Evolutionary conservation across 2,888 invertebrate species (phyloP).

Genomic region (Mactromeris polynyma): DNA sequence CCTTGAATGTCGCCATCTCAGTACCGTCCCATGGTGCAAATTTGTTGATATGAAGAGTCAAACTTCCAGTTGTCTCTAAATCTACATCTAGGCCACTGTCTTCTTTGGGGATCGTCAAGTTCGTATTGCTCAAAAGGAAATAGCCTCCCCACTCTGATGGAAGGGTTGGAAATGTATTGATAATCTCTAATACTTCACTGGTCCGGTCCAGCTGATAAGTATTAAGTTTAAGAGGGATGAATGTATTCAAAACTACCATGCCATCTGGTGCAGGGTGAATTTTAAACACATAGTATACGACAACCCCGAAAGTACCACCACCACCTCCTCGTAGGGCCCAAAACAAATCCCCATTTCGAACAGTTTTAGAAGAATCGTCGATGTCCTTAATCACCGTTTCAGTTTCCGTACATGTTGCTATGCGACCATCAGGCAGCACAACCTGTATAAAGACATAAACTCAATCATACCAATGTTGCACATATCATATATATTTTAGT

Average conservation of each 20-base stretch:
- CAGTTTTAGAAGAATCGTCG: constrained; percentile 18
- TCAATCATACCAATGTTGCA: too few species aligned
- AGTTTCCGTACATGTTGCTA: constrained; percentile 53
- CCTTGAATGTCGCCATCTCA: constrained; percentile 36
- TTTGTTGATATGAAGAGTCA: constrained; percentile 59
- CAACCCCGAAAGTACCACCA: constrained; percentile 70
- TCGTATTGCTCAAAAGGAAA: constrained; percentile 49
- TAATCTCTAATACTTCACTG: not conserved
- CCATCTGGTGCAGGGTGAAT: constrained; percentile 51
- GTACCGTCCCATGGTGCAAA: constrained; percentile 64
- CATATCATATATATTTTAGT: too few species aligned
- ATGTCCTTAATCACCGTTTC: constrained; percentile 25
- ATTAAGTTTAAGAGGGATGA: constrained; percentile 34
- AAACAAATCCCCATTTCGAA: constrained; percentile 63
- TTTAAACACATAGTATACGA: constrained; percentile 61
- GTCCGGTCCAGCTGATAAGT: constrained; percentile 5
- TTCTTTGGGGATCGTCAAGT: not conserved
- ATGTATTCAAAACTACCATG: constrained; percentile 44
- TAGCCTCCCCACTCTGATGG: constrained; percentile 71
- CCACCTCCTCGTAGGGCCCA: constrained; percentile 75
- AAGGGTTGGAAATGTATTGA: constrained; percentile 33
- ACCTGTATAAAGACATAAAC: constrained; percentile 38
- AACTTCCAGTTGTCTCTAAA: constrained; percentile 29
- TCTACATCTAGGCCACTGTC: not conserved
- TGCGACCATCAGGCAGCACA: constrained; percentile 61